Evolutionary conservation across 2,888 invertebrate species (phyloP), one percentile per base, ranked within the genome.

Genomic region (Agonopterix alstromeriana): DNA sequence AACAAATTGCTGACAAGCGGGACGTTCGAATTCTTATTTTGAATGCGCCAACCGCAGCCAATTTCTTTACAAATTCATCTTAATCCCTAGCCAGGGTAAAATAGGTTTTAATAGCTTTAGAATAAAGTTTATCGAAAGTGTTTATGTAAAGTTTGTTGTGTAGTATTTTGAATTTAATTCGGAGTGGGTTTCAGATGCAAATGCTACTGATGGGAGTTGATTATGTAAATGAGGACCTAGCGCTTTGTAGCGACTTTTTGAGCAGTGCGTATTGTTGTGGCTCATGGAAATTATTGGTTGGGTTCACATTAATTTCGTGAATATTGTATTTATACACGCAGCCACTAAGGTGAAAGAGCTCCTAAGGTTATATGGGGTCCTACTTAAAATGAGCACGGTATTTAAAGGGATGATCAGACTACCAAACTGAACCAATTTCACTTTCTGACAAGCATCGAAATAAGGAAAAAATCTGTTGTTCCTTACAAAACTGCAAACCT

Each of bases 1-100:
- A 86, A 86, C 80, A 87, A 88, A 86, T 88, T 88, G 87, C 87
- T 86, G 87, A 85, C 86, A 87, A 77, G 79, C 76, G 77, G 79
- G 82, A 81, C 77, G 81, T 77, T 82, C 70, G 68, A 77, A 79
- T 79, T 73, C 68, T 75, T 75, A 74, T 77, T 78, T 82, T 80
- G 78, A 82, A 84, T 80, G 68, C 70, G 68, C 66, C 65, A 73
- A 72, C 76, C 75, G 66, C 73, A 69, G 60, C 67, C 61, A 61
- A 61, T 58, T 63, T 57, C 51, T 53, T 57, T 50, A 50, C 58
- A 51, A 60, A 51, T n/a, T 46, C 51, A 47, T 47, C 27, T 27
- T 27, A 27, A 27, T 27, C 27, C 11, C 10, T 11, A 27, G 11
- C 14, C 36, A 11, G 3, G 14, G n/a, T 14, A 48, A 42, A 46